These are phyloP conservation scores for Leptobrachium leishanense DNA, from an alignment of 2,113 vertebrate species.

Conservation along the genomic window DNA sequence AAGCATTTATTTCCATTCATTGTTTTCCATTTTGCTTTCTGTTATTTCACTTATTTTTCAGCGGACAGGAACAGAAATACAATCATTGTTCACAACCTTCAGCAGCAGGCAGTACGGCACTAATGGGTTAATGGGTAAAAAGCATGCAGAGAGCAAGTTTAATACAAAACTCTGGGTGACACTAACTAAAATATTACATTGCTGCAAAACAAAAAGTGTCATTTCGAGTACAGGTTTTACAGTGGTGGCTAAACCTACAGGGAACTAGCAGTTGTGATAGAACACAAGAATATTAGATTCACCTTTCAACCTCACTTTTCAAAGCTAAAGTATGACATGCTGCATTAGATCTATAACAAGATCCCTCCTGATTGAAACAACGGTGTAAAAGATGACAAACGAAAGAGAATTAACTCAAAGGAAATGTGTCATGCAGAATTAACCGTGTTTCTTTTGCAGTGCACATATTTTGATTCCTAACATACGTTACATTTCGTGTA, in stretches of 20 bases:
- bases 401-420: background rate
- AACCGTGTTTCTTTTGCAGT: too few species aligned
- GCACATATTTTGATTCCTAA: too few species aligned
- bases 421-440: background rate
- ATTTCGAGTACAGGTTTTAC: background rate
- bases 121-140: background rate
- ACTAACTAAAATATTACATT: conserved; percentile 33
- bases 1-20: too few species aligned
- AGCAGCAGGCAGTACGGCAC: background rate
- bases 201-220: conserved; percentile 6
- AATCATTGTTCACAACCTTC: too few species aligned
- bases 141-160: background rate
- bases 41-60: too few species aligned
- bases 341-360: conserved; percentile 22
- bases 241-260: conserved; percentile 26
- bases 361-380: background rate
- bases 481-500: too few species aligned
- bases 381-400: background rate
- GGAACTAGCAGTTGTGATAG: conserved; percentile 23
- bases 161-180: conserved; percentile 25
- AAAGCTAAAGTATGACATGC: conserved; percentile 32
- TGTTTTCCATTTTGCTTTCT: too few species aligned
- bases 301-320: conserved; percentile 11
- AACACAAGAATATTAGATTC: conserved; percentile 37
- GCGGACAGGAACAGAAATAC: too few species aligned